Evolutionary conservation across 2,797 vertebrate species (phyloP).

Genomic region (Pogonophryne albipinna): DNA sequence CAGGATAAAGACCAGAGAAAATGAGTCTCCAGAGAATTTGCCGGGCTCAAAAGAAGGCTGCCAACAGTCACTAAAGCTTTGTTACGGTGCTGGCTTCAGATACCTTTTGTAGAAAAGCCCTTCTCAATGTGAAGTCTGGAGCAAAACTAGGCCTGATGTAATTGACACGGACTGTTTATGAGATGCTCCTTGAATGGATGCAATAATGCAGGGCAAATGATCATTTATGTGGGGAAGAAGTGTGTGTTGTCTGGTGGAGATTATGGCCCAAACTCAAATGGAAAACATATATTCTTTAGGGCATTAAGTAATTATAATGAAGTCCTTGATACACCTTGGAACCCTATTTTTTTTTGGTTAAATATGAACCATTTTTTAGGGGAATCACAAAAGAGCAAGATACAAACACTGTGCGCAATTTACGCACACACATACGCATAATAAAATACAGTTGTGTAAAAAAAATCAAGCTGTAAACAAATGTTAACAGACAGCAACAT

Average conservation of each 20-base stretch:
- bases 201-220: constrained; percentile 8
- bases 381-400: not conserved
- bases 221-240: not conserved
- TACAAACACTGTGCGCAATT: constrained; percentile 15
- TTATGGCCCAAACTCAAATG: not conserved
- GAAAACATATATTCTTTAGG: too few relatives aligned
- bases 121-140: constrained; percentile 49
- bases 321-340: too few relatives aligned
- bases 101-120: constrained; percentile 68
- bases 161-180: constrained; percentile 62
- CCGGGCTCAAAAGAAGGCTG: constrained; percentile 77
- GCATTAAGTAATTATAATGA: too few relatives aligned
- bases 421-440: constrained; percentile 32
- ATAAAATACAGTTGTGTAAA: not conserved
- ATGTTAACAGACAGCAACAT: constrained; percentile 87
- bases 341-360: not conserved
- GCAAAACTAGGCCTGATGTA: constrained; percentile 69
- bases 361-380: not conserved
- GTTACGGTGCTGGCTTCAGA: constrained; percentile 78
- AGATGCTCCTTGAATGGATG: constrained; percentile 44
- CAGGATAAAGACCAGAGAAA: constrained; percentile 81
- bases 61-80: constrained; percentile 82
- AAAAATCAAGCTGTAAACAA: constrained; percentile 57
- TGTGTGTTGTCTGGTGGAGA: not conserved
- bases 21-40: constrained; percentile 78